Evolutionary conservation across 2,888 invertebrate species (phyloP).

Genomic region (Homarus gammarus): DNA sequence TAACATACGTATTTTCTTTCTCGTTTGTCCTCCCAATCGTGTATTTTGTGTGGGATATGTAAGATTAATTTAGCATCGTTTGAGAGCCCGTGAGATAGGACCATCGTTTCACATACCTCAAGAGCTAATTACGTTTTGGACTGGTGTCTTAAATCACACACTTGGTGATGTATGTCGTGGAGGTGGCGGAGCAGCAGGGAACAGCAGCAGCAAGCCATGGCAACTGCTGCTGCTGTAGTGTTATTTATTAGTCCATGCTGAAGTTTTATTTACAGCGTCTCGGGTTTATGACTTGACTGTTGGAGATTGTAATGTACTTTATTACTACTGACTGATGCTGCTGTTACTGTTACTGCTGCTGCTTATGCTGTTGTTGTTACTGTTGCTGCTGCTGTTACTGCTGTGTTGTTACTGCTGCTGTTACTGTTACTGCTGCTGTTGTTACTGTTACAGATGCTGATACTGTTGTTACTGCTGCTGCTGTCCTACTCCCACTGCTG

Average conservation of each 20-base stretch:
- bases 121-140: constrained; percentile 1
- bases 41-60: not conserved
- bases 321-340: not conserved
- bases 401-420: not conserved
- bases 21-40: not conserved
- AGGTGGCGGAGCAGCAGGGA: not conserved
- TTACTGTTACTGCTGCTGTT: not conserved
- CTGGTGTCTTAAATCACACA: constrained; percentile 8
- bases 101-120: not conserved
- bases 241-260: not conserved
- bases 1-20: too few relatives aligned
- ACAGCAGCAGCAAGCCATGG: not conserved
- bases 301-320: not conserved
- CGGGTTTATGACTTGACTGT: not conserved
- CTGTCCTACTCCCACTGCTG: too few relatives aligned
- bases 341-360: not conserved
- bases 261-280: not conserved
- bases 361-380: not conserved
- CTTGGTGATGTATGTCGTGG: not conserved
- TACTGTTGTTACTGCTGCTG: not conserved
- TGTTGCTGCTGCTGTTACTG: not conserved
- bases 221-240: too few relatives aligned
- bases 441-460: not conserved
- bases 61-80: not conserved
- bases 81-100: not conserved